Evolutionary conservation across 2,113 vertebrate species (phyloP), one percentile per base, ranked within the genome.

Genomic region (Columbina picui): DNA sequence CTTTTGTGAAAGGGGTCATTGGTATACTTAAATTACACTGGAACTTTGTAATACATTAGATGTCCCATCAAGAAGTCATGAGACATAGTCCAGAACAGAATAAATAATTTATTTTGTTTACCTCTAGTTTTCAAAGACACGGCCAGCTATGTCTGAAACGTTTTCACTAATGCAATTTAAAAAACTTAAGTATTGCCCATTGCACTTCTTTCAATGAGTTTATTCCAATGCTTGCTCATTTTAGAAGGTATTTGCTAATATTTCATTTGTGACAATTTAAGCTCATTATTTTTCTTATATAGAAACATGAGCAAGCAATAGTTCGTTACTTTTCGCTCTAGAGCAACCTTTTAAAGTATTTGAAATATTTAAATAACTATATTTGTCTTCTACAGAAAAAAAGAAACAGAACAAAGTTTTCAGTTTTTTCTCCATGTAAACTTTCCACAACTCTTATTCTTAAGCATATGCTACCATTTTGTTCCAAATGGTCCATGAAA

Each of bases 391-490:
- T 43, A 19, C 25, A 50, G 68, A 34, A n/a, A 73, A 77, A 38
- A 43, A 52, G 14, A 29, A 68, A 21, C 6, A 56, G 59, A 71
- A 9, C 2, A 50, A 49, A 23, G 7, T 36, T 50, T 53, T 38
- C 30, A 10, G 9, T 7, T 50, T 78, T 50, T 63, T 26, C 20
- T 8, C 25, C 8, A 13, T 20, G 29, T 34, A 57, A 25, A 80
- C 8, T 30, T 57, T 18, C 15, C 38, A 32, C 25, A 87, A 30
- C 8, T 32, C 12, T 39, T 49, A 49, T 16, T 75, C 23, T 60
- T 27, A 50, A 0, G 0, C n/a, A 6, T 38, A 4, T 43, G 17
- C 14, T 55, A 32, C 6, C 15, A 16, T 63, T 47, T 55, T n/a
- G 10, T 71, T 56, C 38, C 16, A 57, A 77, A 71, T 5, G 3